A percentile compares a stretch with the other conserved stretches of the same genome.
phyloP scores from a whole-genome alignment of 1,140 invertebrate genomes.

The Polypedilum vanderplanki region DNA sequence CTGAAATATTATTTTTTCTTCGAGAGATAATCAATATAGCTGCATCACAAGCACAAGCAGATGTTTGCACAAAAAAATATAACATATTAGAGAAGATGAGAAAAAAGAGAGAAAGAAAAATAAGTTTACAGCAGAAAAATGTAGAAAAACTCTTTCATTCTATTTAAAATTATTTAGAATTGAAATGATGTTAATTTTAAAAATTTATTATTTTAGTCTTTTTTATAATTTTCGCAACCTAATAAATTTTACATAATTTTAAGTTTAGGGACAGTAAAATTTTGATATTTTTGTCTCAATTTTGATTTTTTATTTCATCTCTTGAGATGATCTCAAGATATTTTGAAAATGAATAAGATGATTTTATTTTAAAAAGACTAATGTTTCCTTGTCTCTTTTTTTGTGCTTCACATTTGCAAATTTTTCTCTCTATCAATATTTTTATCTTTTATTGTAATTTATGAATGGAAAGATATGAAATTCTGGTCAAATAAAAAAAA shows the following conservation, averaged over 20 bases:
- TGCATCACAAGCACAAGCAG: too few species aligned
- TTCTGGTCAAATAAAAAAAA: constrained; percentile 1
- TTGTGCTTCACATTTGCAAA: neutral
- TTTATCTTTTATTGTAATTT: neutral
- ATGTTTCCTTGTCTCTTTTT: neutral
- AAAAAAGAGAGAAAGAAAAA: neutral
- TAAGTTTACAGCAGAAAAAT: constrained; percentile 7
- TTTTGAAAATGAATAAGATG: neutral
- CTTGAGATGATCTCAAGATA: constrained; percentile 1
- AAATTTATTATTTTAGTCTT: neutral
- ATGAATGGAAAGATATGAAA: neutral
- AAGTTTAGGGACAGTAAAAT: too few species aligned
- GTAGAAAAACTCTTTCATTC: constrained; percentile 8
- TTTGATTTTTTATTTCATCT: neutral
- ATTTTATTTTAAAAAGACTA: constrained; percentile 6
- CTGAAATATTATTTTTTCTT: too few species aligned
- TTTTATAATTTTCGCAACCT: too few species aligned
- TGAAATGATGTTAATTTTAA: neutral
- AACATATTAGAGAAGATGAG: neutral
- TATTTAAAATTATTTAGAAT: constrained; percentile 11
- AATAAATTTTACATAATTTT: too few species aligned
- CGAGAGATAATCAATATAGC: too few species aligned
- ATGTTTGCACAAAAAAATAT: too few species aligned
- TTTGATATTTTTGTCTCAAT: too few species aligned
- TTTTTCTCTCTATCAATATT: neutral